Evolutionary conservation across 2,113 vertebrate genomes (phyloP).

Genomic region (Macrotis lagotis): DNA sequence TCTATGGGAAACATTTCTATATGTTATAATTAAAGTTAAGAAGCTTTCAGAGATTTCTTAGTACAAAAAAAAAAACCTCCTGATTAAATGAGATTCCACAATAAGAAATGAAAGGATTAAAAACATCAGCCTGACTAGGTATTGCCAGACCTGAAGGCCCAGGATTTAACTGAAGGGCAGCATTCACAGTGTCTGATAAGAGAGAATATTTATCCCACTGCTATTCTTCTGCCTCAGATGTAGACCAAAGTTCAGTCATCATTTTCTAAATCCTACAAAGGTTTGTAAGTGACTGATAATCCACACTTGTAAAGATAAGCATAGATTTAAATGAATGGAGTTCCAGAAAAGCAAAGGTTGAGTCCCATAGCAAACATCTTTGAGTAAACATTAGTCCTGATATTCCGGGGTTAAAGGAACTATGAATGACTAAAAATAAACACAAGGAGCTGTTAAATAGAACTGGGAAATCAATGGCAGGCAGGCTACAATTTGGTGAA

Average conservation of each 20-base stretch:
- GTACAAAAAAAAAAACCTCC: not conserved
- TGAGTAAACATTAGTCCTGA: not conserved
- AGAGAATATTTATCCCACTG: no score
- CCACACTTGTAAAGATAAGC: not conserved
- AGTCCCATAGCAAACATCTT: not conserved
- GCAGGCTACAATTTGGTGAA: not conserved
- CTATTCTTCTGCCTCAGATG: not conserved
- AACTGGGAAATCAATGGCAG: not conserved
- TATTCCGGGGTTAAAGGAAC: not conserved
- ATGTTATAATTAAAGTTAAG: not conserved
- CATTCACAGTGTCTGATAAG: not conserved
- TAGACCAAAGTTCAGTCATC: not conserved
- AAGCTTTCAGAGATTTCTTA: not conserved
- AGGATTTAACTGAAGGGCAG: conserved; percentile 3
- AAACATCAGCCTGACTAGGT: not conserved
- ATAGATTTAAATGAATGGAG: not conserved
- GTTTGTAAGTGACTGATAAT: not conserved
- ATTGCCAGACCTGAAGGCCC: not conserved
- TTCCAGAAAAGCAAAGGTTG: not conserved
- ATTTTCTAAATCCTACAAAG: not conserved
- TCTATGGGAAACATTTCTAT: not conserved
- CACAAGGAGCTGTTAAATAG: not conserved
- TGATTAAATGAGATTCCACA: not conserved
- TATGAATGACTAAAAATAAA: not conserved
- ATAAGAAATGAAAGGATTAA: conserved; percentile 37